Evolutionary conservation across 2,113 vertebrate species (phyloP), one percentile per base, ranked within the genome.

Genomic region (Anolis carolinensis): DNA sequence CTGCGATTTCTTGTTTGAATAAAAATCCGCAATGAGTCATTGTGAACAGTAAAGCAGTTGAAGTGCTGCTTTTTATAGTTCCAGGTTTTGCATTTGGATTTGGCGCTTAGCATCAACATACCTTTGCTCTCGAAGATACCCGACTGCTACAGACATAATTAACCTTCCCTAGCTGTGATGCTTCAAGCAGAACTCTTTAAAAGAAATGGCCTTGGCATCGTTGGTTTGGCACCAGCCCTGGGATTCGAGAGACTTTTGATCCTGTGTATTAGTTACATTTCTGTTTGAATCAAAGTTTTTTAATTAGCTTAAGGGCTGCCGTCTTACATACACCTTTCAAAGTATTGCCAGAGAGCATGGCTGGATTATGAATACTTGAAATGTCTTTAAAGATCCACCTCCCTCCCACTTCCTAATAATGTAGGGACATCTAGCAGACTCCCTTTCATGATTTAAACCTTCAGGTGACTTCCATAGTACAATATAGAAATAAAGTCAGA

Each of bases 231-330:
- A 65, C 80, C 68, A 62, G 50, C 48, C 1, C 1, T 23, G 78
- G 62, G 70, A 50, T 85, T 87, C 52, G 82, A 78, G 52, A 89
- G 88, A 74, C 21, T 34, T 75, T 79, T 74, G 9, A 63, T 94
- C 48, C 0, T 0, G 70, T 16, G 3, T 63, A 79, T 81, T 77
- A 80, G 27, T 84, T 90, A 2, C 73, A 84, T 74, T 88, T 86
- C 8, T 75, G 2, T 73, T 79, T 72, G 10, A 50, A 82, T 36
- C 44, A 5, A 7, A 0, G 0, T 7, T 63, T 89, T 90, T 79
- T 68, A 62, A 48, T 85, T 79, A 79, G 3, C 68, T 72, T 83
- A 5, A 86, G 82, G n/a, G 2, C 10, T 81, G 52, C 21, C 13
- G 84, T 78, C 36, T 34, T 7, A 11, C 72, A 75, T 32, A 83